Conservation (phyloP, 1,140 invertebrate species). For the Nephotettix cincticeps region DNA sequence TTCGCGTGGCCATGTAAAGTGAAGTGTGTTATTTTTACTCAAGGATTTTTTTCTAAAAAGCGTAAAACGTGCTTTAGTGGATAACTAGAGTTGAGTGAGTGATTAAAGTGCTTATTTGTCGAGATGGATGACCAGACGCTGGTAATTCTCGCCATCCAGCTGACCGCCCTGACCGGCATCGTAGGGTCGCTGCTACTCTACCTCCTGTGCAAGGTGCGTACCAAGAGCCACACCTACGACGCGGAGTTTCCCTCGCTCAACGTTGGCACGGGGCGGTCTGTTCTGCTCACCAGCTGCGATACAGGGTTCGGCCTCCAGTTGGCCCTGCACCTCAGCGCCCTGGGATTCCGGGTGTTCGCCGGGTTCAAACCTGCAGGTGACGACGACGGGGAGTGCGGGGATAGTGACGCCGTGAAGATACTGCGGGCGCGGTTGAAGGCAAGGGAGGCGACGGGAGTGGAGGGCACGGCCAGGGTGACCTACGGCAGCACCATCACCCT, state of each 20-base stretch:
- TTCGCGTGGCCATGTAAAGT: background rate
- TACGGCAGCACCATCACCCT: conserved; percentile 63
- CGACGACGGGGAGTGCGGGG: conserved; percentile 46
- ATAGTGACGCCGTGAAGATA: conserved; percentile 56
- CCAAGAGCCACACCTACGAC: conserved; percentile 39
- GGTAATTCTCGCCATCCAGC: conserved; percentile 70
- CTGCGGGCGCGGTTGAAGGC: conserved; percentile 57
- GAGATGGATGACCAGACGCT: conserved; percentile 75
- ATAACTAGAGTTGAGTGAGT: background rate
- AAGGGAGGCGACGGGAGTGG: conserved; percentile 42
- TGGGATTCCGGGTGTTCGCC: conserved; percentile 73
- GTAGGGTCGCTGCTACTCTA: conserved; percentile 73
- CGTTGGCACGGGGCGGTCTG: conserved; percentile 45
- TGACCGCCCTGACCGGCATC: conserved; percentile 74
- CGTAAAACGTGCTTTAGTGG: background rate
- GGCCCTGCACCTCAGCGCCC: conserved; percentile 62
- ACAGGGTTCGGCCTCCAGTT: conserved; percentile 72
- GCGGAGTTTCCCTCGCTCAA: conserved; percentile 24
- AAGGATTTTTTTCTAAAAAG: background rate
- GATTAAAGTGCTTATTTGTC: background rate
- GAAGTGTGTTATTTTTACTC: background rate
- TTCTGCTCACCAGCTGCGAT: conserved; percentile 75
- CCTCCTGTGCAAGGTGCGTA: conserved; percentile 68
- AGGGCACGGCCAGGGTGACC: conserved; percentile 40
- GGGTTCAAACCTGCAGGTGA: conserved; percentile 53